Evolutionary conservation across 2,888 invertebrate genomes (phyloP).

Genomic region (Brenthis ino): DNA sequence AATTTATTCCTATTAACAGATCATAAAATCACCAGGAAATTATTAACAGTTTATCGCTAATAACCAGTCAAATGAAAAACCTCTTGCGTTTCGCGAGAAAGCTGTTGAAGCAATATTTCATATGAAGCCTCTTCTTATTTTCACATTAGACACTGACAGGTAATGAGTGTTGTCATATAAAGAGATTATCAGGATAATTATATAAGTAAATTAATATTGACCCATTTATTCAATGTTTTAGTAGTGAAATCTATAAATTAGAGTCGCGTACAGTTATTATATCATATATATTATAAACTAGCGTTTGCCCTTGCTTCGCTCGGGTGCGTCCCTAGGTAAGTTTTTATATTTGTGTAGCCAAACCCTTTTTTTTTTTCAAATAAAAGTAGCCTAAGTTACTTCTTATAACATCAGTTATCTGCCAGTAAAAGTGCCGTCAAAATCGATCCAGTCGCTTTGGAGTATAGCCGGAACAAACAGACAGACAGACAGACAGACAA

Average conservation of each 20-base stretch:
- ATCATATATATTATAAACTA: too few species aligned
- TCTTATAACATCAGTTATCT: too few species aligned
- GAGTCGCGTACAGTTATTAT: neutral
- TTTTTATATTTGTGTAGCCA: too few species aligned
- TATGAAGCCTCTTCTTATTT: slow-evolving; percentile 29
- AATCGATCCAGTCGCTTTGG: too few species aligned
- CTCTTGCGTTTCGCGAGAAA: slow-evolving; percentile 24
- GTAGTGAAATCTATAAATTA: slow-evolving; percentile 13
- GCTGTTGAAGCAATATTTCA: slow-evolving; percentile 29
- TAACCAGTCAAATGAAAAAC: slow-evolving; percentile 24
- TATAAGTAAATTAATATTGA: slow-evolving; percentile 16
- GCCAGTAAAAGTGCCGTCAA: too few species aligned
- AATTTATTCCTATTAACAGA: slow-evolving; percentile 14
- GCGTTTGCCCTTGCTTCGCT: too few species aligned
- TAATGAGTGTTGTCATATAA: slow-evolving; percentile 23
- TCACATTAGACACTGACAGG: slow-evolving; percentile 32
- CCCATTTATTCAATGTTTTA: slow-evolving; percentile 8
- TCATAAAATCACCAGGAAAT: slow-evolving; percentile 22
- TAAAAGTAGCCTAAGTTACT: too few species aligned
- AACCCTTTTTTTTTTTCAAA: too few species aligned
- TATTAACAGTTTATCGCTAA: slow-evolving; percentile 15
- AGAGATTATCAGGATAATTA: slow-evolving; percentile 19
- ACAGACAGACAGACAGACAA: too few species aligned
- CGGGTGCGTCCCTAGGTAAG: too few species aligned
- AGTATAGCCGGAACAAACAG: too few species aligned